phyloP scores from a whole-genome alignment of 2,113 vertebrate genomes.

The Polypterus bichir region DNA sequence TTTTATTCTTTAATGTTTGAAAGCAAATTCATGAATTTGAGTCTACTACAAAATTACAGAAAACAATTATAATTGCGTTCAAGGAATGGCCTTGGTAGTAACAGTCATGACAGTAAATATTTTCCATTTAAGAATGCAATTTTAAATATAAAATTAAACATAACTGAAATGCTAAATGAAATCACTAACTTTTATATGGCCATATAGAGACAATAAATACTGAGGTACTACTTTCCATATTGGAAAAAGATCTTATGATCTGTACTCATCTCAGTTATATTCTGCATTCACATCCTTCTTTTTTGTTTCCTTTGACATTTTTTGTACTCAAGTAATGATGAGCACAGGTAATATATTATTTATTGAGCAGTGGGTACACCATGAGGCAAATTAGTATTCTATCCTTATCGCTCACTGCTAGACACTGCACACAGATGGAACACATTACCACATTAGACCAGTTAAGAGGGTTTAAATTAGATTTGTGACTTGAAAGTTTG shows the following conservation, averaged over 20 bases:
- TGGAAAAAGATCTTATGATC: conserved; percentile 1
- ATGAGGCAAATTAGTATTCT: conserved; percentile 46
- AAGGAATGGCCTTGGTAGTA: too few relatives aligned
- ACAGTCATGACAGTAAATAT: too few relatives aligned
- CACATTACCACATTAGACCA: conserved; percentile 50
- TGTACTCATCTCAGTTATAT: conserved; percentile 16
- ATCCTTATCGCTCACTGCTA: conserved; percentile 31
- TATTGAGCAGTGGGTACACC: conserved; percentile 29
- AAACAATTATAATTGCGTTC: conserved; percentile 1
- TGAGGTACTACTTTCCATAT: conserved; percentile 9
- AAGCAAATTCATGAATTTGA: conserved; percentile 11
- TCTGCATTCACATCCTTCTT: conserved; percentile 34
- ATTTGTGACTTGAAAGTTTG: conserved; percentile 65
- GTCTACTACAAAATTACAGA: conserved; percentile 10
- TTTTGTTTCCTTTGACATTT: conserved; percentile 38
- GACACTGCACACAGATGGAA: conserved; percentile 39
- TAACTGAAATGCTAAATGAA: conserved; percentile 14
- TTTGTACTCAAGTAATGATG: conserved; percentile 34
- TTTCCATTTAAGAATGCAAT: too few relatives aligned
- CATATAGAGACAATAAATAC: not conserved
- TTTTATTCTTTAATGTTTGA: conserved; percentile 19
- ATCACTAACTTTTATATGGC: conserved; percentile 9
- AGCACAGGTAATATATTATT: conserved; percentile 40
- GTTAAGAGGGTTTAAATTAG: conserved; percentile 60
- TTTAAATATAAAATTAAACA: not conserved